Evolutionary conservation across 2,797 vertebrate species (phyloP), one percentile per base, ranked within the genome.

Genomic region (Typhlichthys subterraneus): DNA sequence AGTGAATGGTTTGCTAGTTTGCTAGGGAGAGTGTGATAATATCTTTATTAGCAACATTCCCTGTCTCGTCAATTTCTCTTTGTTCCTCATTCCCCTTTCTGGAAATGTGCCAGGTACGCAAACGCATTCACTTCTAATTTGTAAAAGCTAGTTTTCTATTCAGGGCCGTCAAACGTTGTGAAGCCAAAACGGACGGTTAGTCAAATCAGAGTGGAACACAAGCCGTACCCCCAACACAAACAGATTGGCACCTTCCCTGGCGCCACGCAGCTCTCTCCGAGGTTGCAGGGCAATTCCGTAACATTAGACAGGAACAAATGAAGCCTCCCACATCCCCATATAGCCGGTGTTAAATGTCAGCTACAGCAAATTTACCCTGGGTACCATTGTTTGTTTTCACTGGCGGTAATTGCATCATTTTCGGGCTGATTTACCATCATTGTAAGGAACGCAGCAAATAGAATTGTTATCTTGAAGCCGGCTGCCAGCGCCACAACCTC

Each of bases 291-390:
- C 67, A 75, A 75, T 77, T 81, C 47, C 45, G 2, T 79, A 85
- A 70, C 82, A 77, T 82, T 74, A 80, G 81, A 87, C 77, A 80
- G 72, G 80, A 88, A 85, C 86, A 90, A 91, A 89, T 88, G 76
- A 84, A 23, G 23, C 23, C 72, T 75, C 83, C 69, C 86, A 85
- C 87, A 82, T 75, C 73, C 83, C 75, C 87, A 72, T 69, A 64
- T 74, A 76, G 87, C 85, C 85, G 83, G 87, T 88, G 89, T 85
- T 82, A 88, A 91, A 91, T 91, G 89, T 93, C 89, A 89, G 79
- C 76, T 77, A 68, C 74, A n/a, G 69, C 66, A 66, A 73, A 88
- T 87, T 87, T 80, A 68, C 79, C 53, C 66, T 72, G 78, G 47
- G 70, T 50, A 52, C 78, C 68, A 82, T 88, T 92, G 89, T 91